Evolutionary conservation across 2,888 invertebrate species (phyloP).

Genomic region (Lingula anatina): DNA sequence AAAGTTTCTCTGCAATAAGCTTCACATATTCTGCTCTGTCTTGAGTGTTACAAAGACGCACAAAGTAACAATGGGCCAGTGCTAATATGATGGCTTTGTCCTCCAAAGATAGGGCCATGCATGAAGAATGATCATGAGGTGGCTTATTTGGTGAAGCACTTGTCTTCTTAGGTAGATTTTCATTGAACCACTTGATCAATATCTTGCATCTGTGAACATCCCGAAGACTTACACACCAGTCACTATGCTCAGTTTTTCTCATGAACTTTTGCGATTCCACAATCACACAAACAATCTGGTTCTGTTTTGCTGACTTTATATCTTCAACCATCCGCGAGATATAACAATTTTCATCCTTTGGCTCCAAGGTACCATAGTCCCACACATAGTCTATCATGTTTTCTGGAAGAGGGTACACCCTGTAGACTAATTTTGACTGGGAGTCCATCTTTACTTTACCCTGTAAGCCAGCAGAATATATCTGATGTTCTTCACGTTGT

Average conservation of each 20-base stretch:
- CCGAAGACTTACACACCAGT: slow-evolving; percentile 13
- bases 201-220: slow-evolving; percentile 12
- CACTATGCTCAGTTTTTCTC: slow-evolving; percentile 4
- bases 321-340: slow-evolving; percentile 7
- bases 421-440: slow-evolving; percentile 7
- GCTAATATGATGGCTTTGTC: slow-evolving; percentile 5
- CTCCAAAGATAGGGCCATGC: background rate
- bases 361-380: slow-evolving; percentile 8
- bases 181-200: slow-evolving; percentile 11
- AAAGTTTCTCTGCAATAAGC: background rate
- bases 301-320: background rate
- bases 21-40: slow-evolving; percentile 1
- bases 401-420: slow-evolving; percentile 11
- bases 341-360: slow-evolving; percentile 7
- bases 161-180: slow-evolving; percentile 4
- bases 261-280: slow-evolving; percentile 12
- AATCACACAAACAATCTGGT: slow-evolving; percentile 5
- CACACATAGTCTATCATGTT: slow-evolving; percentile 10
- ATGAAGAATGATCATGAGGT: background rate
- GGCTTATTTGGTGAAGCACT: background rate
- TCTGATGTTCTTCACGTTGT: background rate
- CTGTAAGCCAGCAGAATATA: slow-evolving; percentile 5
- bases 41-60: background rate
- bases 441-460: slow-evolving; percentile 6
- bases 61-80: slow-evolving; percentile 8